Evolutionary conservation across 1,140 invertebrate species (phyloP).

Genomic region (Hyphantria cunea): DNA sequence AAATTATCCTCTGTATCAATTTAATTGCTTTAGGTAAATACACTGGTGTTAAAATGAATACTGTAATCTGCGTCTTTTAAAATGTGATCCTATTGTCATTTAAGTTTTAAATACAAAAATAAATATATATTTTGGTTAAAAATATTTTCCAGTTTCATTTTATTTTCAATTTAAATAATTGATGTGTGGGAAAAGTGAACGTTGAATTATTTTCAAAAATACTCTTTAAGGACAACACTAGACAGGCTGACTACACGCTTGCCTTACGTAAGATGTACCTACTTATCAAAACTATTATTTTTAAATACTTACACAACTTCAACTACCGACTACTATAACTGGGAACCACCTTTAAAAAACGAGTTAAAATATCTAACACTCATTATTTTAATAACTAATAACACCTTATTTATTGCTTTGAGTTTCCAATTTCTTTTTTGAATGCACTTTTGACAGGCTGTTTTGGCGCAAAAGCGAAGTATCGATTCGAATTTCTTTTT

Average conservation of each 20-base stretch:
- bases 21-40: neutral
- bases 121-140: too few species aligned
- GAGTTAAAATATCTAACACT: conserved; percentile 31
- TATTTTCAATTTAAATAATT: too few species aligned
- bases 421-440: conserved; percentile 46
- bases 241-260: conserved; percentile 38
- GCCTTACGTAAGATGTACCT: conserved; percentile 54
- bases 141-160: too few species aligned
- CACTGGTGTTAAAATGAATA: neutral
- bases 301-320: conserved; percentile 57
- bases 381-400: conserved; percentile 52
- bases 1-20: neutral
- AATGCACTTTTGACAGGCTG: conserved; percentile 48
- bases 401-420: conserved; percentile 64
- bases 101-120: too few species aligned
- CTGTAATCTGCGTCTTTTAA: too few species aligned
- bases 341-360: conserved; percentile 44
- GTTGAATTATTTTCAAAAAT: too few species aligned
- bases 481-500: conserved; percentile 19
- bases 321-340: conserved; percentile 34
- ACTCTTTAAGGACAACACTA: conserved; percentile 5
- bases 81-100: too few species aligned
- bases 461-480: conserved; percentile 56
- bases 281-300: conserved; percentile 50
- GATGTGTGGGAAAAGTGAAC: neutral